Evolutionary conservation across 2,888 invertebrate genomes (phyloP).

Genomic region (Phaonia tiefii): DNA sequence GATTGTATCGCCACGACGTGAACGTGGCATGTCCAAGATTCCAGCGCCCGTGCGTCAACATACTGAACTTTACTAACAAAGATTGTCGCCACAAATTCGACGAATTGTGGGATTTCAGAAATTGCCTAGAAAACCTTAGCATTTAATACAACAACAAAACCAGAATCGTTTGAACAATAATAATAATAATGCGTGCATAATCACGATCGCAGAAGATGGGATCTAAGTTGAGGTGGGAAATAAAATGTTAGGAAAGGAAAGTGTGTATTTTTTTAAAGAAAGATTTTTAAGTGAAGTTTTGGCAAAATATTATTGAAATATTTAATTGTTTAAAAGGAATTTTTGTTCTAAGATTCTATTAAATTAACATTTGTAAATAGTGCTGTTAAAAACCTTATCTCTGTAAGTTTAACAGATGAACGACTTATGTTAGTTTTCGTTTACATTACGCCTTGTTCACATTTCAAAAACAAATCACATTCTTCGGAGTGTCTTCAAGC

Average conservation of each 20-base stretch:
- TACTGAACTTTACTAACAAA: constrained; percentile 79
- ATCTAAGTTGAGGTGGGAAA: neutral
- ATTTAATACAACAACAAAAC: constrained; percentile 47
- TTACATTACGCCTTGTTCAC: too few relatives aligned
- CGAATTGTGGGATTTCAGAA: constrained; percentile 65
- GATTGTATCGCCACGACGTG: constrained; percentile 77
- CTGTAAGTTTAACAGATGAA: too few relatives aligned
- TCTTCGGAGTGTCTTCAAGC: too few relatives aligned
- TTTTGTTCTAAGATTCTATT: too few relatives aligned
- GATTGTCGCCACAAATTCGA: constrained; percentile 70
- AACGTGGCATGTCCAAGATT: constrained; percentile 79
- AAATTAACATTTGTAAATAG: too few relatives aligned
- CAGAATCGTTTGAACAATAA: neutral
- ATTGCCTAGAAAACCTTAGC: constrained; percentile 61
- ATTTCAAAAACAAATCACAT: too few relatives aligned
- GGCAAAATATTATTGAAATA: too few relatives aligned
- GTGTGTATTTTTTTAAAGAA: too few relatives aligned
- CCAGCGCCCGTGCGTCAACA: constrained; percentile 80
- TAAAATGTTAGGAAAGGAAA: neutral
- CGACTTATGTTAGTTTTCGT: too few relatives aligned
- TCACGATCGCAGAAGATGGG: neutral
- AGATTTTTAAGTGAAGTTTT: too few relatives aligned
- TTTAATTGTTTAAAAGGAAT: too few relatives aligned
- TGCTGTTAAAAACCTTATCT: too few relatives aligned
- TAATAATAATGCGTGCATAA: constrained; percentile 10